Percentiles rank a stretch among this genome's conserved stretches.
These are phyloP conservation scores for Tinea trinotella DNA, from an alignment of 2,888 invertebrate species.

Conservation along the genomic window DNA sequence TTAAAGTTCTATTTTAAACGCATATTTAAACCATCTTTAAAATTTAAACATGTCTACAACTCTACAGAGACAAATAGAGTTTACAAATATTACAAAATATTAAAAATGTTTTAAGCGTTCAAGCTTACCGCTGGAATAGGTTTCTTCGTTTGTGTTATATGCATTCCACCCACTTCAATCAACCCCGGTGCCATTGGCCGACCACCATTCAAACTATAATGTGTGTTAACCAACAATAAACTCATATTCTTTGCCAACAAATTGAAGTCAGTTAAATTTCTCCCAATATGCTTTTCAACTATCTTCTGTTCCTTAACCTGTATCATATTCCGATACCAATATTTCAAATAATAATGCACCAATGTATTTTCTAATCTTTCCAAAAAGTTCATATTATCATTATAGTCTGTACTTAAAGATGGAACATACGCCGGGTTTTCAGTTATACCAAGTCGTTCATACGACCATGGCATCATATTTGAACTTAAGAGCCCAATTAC, in stretches of 20 bases:
- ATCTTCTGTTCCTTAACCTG: slow-evolving; percentile 47
- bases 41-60: too few relatives aligned
- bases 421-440: slow-evolving; percentile 70
- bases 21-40: too few relatives aligned
- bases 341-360: slow-evolving; percentile 36
- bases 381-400: slow-evolving; percentile 58
- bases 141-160: slow-evolving; percentile 51
- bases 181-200: slow-evolving; percentile 70
- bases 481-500: slow-evolving; percentile 71
- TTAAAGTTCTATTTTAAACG: too few relatives aligned
- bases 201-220: slow-evolving; percentile 72
- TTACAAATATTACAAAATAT: too few relatives aligned
- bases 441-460: slow-evolving; percentile 51
- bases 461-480: slow-evolving; percentile 70
- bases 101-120: too few relatives aligned
- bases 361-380: slow-evolving; percentile 59
- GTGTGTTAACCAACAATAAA: slow-evolving; percentile 73
- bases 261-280: slow-evolving; percentile 59
- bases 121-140: slow-evolving; percentile 61
- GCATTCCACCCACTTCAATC: slow-evolving; percentile 76
- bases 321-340: slow-evolving; percentile 44
- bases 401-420: slow-evolving; percentile 59
- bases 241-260: slow-evolving; percentile 67
- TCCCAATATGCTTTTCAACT: slow-evolving; percentile 55
- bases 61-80: neutral